Evolutionary conservation across 2,113 vertebrate genomes (phyloP), one percentile per base, ranked within the genome.

Genomic region (Lates calcarifer): DNA sequence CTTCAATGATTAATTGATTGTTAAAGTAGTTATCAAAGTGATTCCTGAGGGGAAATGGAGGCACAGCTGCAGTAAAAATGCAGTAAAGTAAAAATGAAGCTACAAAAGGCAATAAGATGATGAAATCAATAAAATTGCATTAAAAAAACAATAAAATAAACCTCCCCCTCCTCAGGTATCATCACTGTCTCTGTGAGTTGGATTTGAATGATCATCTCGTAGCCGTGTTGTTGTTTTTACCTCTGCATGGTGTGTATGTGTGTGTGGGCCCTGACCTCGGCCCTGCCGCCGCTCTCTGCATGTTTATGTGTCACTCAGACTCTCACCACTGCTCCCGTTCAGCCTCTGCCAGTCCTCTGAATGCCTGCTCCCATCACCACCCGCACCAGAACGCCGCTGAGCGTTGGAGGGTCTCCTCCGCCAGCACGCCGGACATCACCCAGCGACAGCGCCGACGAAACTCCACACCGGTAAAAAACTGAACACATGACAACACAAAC

Each of bases 341-440:
- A n/a, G 96, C 96, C 78, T 98, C 97, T 0, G 95, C 94, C 92
- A 98, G 96, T 88, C 98, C 97, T 11, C 93, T 99, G 81, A 95
- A 90, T 26, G 90, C 95, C 70, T 96, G 94, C 93, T 96, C 95
- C 81, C 94, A 94, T 85, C 95, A 96, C 79, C 94, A 95, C 80
- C 89, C 93, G 31, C 93, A 90, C n/a, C 96, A 96, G 84, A 96
- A 93, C 91, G 85, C 91, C 28, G 73, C 94, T 2, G 95, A 95
- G 64, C 94, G 94, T 60, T 96, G 91, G 96, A 96, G 95, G 79
- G 93, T 92, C 0, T 91, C 95, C 5, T 91, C 95, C 0, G 64
- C 95, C 31, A 94, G 96, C 93, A 98, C 97, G 82, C 97, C 98
- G 0, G 96, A 97, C 13, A 95, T 97, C 87, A 95, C 93, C 0